Base-by-base conservation (phyloP, 2,113 vertebrate species). In the Bettongia penicillata region DNA sequence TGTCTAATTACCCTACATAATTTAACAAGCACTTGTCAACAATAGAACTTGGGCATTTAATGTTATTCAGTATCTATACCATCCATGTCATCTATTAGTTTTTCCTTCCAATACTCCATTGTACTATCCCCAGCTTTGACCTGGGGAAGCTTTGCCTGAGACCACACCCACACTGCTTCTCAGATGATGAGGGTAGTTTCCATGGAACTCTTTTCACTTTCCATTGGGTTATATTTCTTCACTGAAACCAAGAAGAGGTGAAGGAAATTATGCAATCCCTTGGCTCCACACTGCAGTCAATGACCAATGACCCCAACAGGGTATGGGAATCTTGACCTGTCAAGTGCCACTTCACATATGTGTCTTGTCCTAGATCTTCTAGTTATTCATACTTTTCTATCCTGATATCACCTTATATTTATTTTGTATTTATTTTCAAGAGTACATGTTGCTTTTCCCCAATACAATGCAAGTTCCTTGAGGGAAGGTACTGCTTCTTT, bases 91-190 rank as follows among this genome's bases (percentile, higher is more conserved):
- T 84, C n/a, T 84, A 43, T 84, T 84, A 23, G n/a, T 43, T 84
- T 84, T 84, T 84, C n/a, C n/a, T 43, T 84, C n/a, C n/a, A 43
- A 43, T 43, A 84, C 19, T n/a, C n/a, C 19, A 84, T 84, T 84
- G 68, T 84, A 84, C n/a, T 77, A 77, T n/a, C n/a, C 68, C 68
- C n/a, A 84, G 68, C 68, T 84, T 84, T 84, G 68, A 84, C 68
- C 68, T 43, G n/a, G 68, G n/a, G 37, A n/a, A 84, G 16, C 68
- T 84, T 84, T 23, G 43, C n/a, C 68, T 84, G 68, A 84, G n/a
- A 84, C n/a, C 68, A 84, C 37, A 43, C 37, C 68, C 68, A 84
- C 4, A 84, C 68, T 84, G 19, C 5, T 43, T 84, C n/a, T 84
- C 68, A 84, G 68, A n/a, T 84, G 68, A 43, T 84, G 1, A 43